Base-by-base conservation (phyloP, 1,140 invertebrate genomes). In the Coenobita brevimanus region DNA sequence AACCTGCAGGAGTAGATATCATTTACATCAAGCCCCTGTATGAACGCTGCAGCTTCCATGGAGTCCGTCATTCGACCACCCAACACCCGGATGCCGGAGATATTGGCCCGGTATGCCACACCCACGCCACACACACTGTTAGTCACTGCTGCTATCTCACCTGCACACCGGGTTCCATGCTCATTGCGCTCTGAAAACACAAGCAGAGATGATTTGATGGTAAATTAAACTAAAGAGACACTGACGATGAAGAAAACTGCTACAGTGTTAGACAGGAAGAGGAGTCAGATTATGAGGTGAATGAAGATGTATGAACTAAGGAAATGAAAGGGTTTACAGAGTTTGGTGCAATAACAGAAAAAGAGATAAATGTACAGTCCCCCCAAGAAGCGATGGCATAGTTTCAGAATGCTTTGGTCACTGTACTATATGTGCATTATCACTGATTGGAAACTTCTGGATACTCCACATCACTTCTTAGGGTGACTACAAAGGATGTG, bases 41-140 rank as follows among this genome's bases (percentile, higher is more conserved):
- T 92, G 88, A 93, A 93, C 2, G 92, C 93, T 33, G 91, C 84
- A 13, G 93, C 92, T 86, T 93, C 93, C 81, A 93, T 88, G 75
- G 92, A 92, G 90, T 93, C 93, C 10, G 93, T 93, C 91, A 93
- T 92, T 27, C 92, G 92, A 54, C 93, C 93, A 89, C 93, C 93
- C 21, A 93, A 90, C 8, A 93, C 90, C 27, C 92, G 85, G 24
- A 93, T 90, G 30, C 89, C 89, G 0, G 89, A 92, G 50, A 92
- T 90, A 54, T 90, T 91, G n/a, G 92, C 92, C 8, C 91, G 85
- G 78, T 89, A 93, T 24, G 92, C 92, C n/a, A 92, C 91, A 21
- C 92, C 92, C 24, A 92, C 91, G 17, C 92, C 92, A 84, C 92
- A 92, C 60, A 89, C 90, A 79, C 91, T 92, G 73, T 92, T 92